Evolutionary conservation across 1,140 invertebrate genomes (phyloP).

Genomic region (Papilio xuthus): DNA sequence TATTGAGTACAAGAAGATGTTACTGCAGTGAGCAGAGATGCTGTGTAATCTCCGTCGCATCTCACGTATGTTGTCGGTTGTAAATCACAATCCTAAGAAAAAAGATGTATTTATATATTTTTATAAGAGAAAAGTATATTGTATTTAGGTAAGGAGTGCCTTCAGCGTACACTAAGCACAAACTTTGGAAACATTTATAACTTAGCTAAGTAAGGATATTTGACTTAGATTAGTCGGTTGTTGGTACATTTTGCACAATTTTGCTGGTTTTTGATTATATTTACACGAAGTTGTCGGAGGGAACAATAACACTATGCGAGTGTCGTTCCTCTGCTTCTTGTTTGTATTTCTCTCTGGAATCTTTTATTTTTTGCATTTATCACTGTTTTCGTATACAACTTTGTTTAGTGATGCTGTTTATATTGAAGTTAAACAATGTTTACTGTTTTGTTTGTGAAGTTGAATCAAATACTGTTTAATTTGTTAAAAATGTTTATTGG

Average conservation of each 20-base stretch:
- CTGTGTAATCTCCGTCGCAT: too few relatives aligned
- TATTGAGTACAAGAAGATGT: neutral
- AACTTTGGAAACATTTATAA: constrained; percentile 20
- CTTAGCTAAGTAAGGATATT: constrained; percentile 10
- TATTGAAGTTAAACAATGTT: neutral
- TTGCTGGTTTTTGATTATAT: neutral
- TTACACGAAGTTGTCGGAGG: neutral
- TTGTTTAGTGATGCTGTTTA: neutral
- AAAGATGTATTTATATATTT: constrained; percentile 1
- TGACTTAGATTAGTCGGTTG: constrained; percentile 15
- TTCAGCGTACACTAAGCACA: constrained; percentile 14
- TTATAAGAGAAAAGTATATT: neutral
- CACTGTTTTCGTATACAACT: neutral
- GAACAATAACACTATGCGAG: neutral
- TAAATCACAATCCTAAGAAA: neutral
- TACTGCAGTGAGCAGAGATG: neutral
- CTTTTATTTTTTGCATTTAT: neutral
- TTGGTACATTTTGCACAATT: constrained; percentile 12
- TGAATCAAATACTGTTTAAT: constrained; percentile 44
- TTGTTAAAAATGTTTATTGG: constrained; percentile 70
- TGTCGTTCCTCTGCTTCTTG: neutral
- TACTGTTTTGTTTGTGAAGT: too few relatives aligned
- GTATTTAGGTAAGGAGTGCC: neutral
- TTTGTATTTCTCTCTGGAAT: neutral
- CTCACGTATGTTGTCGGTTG: neutral